Conservation (phyloP, 2,888 invertebrate species). For the Agrotis exclamationis region DNA sequence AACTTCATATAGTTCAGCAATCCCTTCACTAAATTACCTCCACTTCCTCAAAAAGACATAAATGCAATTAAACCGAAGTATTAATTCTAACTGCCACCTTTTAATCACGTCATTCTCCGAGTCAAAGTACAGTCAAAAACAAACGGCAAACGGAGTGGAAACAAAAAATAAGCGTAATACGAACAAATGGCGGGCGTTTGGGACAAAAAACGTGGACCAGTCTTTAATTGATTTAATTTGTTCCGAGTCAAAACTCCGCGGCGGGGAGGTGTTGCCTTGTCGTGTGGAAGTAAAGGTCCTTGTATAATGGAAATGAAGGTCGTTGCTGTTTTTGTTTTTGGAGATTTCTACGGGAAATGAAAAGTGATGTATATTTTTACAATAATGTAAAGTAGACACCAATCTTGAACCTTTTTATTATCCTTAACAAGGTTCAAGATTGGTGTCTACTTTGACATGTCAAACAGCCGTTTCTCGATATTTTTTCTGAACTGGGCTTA, state of each 20-base stretch:
- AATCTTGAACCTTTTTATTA: too few species aligned
- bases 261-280: slow-evolving; percentile 73
- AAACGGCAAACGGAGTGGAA: slow-evolving; percentile 67
- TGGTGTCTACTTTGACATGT: too few species aligned
- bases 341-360: too few species aligned
- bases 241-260: slow-evolving; percentile 84
- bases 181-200: slow-evolving; percentile 85
- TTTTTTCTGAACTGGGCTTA: too few species aligned
- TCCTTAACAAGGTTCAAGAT: too few species aligned
- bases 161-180: slow-evolving; percentile 82
- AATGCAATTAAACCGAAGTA: slow-evolving; percentile 41
- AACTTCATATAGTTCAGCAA: slow-evolving; percentile 6
- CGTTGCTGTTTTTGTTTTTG: background rate
- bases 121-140: slow-evolving; percentile 48
- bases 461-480: too few species aligned
- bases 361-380: too few species aligned
- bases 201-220: slow-evolving; percentile 78
- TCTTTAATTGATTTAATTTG: slow-evolving; percentile 90
- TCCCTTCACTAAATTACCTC: slow-evolving; percentile 14
- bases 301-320: background rate
- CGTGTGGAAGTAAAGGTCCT: slow-evolving; percentile 49
- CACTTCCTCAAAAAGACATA: slow-evolving; percentile 1
- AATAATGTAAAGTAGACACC: too few species aligned
- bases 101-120: slow-evolving; percentile 47
- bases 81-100: slow-evolving; percentile 45